Percentiles rank a stretch among this genome's conserved stretches.
These are phyloP conservation scores for Callithrix jacchus DNA, from an alignment of 2,113 vertebrate genomes.

Conservation along the genomic window DNA sequence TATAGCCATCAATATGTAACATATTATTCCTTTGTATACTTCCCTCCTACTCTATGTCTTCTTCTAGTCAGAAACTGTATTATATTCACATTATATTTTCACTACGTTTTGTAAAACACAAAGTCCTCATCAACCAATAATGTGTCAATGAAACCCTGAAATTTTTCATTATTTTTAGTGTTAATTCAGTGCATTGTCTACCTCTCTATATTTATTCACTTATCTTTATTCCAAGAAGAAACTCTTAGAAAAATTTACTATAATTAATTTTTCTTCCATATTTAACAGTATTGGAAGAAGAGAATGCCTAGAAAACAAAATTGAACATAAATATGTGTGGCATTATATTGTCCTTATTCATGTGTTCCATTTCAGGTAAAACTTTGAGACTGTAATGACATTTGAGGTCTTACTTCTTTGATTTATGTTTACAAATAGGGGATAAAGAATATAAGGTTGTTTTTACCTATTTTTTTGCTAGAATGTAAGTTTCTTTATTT, in stretches of 20 bases:
- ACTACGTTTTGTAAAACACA: not conserved
- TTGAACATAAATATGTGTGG: not conserved
- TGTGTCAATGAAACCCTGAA: not conserved
- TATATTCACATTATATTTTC: not conserved
- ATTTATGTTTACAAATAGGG: not conserved
- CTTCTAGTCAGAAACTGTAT: not conserved
- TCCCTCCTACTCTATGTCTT: not conserved
- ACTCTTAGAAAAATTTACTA: not conserved
- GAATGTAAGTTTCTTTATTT: not conserved
- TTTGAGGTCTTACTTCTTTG: not conserved
- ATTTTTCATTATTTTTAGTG: not conserved
- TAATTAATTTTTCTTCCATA: not conserved
- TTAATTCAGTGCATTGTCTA: not conserved
- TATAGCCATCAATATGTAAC: not conserved
- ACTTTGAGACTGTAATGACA: not conserved
- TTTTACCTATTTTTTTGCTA: not conserved
- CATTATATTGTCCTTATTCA: not conserved
- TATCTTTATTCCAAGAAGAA: not conserved
- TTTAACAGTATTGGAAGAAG: not conserved
- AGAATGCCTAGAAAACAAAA: not conserved
- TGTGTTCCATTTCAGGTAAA: not conserved
- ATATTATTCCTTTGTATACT: not conserved
- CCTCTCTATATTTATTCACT: not conserved
- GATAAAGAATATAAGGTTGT: not conserved
- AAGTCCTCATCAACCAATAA: not conserved